Evolutionary conservation across 1,140 invertebrate genomes (phyloP), one percentile per base, ranked within the genome.

Genomic region (Aleiodes sp.): DNA sequence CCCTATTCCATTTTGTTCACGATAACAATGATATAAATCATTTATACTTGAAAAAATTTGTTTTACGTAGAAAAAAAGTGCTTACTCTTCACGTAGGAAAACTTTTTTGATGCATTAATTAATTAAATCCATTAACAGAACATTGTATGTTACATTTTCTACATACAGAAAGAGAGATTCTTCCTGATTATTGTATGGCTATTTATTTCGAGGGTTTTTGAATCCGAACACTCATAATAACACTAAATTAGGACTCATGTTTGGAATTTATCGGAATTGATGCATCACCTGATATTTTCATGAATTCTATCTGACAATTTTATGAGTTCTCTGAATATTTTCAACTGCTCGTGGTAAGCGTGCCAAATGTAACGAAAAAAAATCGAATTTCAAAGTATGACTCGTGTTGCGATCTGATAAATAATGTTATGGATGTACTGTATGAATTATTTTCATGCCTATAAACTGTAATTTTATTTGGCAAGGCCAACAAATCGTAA

Each of bases 401-500:
- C 12, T 52, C 12, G 46, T 43, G 12, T 4, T 52, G 26, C 26
- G 19, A 52, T 52, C 10, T 21, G 46, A 52, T 52, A 52, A 52
- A 52, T 52, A 52, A 24, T 24, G 26, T 52, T 52, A 52, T 52
- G 21, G 16, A 7, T 52, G 2, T 8, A 52, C 16, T 52, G 1
- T 52, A 52, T 52, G 46, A 52, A 52, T 24, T 52, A 52, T 9
- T 21, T 9, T 52, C 46, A 52, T 24, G 46, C 46, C 46, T 52
- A 59, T 59, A 33, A 28, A 59, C 26, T 68, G 63, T 73, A 74
- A 78, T 74, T 75, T 71, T 75, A 73, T 74, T 82, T 83, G 82
- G 81, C 82, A 82, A 78, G 71, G 65, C 52, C 60, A 71, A 76
- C 61, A 57, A 61, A 73, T 75, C 71, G 76, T 82, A 82, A 82